Conservation (phyloP, 2,113 vertebrate species). For the Gasterosteus nipponicus region DNA sequence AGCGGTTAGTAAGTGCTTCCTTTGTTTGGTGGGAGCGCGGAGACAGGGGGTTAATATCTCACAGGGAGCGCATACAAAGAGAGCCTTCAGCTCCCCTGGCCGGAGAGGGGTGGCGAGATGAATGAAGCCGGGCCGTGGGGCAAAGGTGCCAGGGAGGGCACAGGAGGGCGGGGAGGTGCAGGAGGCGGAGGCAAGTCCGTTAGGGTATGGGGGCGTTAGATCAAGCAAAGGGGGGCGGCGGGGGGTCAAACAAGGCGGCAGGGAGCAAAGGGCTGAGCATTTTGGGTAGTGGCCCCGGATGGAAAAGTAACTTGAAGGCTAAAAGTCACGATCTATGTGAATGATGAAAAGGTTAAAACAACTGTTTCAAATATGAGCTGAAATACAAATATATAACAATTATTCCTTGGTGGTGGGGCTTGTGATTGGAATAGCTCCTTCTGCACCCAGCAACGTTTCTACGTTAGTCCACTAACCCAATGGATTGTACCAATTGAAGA, state of each 20-base stretch:
- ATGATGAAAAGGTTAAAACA: not conserved
- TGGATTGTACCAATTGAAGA: not conserved
- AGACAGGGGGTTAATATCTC: constrained; percentile 82
- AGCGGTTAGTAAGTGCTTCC: constrained; percentile 83
- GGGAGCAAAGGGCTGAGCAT: constrained; percentile 2
- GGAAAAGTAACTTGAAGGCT: not conserved
- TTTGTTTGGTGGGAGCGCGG: constrained; percentile 77
- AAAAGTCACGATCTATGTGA: constrained; percentile 12
- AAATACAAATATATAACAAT: not conserved
- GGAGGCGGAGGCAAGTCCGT: constrained; percentile 36
- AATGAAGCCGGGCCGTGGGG: constrained; percentile 72
- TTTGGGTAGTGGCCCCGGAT: not conserved
- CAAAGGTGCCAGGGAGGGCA: constrained; percentile 78
- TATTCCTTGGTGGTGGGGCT: not conserved
- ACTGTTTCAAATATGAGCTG: not conserved
- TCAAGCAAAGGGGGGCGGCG: not conserved
- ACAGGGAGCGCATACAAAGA: constrained; percentile 80
- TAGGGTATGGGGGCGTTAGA: constrained; percentile 43
- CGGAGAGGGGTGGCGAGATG: constrained; percentile 73
- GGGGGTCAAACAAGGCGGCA: constrained; percentile 15
- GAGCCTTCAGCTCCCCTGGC: constrained; percentile 79
- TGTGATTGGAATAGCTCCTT: constrained; percentile 29
- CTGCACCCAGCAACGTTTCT: not conserved
- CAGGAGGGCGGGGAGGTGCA: constrained; percentile 47
- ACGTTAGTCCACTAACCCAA: not conserved